Evolutionary conservation across 2,113 vertebrate genomes (phyloP).

Genomic region (Felis chaus): DNA sequence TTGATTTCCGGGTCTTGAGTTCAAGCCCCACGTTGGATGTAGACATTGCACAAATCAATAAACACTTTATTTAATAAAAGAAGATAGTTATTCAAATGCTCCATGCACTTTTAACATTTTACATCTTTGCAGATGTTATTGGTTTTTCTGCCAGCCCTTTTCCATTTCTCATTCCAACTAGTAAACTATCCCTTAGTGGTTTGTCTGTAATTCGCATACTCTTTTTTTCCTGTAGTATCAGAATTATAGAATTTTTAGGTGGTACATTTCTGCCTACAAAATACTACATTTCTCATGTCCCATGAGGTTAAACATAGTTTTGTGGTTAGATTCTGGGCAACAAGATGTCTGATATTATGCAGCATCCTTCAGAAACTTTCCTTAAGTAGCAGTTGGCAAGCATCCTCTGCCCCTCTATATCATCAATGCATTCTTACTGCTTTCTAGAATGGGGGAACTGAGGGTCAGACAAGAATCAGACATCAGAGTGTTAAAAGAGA

Average conservation of each 20-base stretch:
- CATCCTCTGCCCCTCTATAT: neutral
- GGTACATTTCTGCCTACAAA: neutral
- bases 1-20: neutral
- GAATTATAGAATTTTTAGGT: neutral
- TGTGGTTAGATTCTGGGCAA: neutral
- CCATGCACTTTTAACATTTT: neutral
- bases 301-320: neutral
- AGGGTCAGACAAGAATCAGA: neutral
- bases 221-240: accelerated
- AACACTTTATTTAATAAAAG: too few species aligned
- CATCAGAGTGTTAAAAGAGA: neutral
- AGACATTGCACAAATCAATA: neutral
- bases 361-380: neutral
- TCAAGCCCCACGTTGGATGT: neutral
- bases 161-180: neutral
- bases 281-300: neutral
- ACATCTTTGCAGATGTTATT: neutral
- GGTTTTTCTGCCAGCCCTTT: neutral
- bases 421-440: neutral
- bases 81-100: neutral
- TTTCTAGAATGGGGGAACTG: neutral
- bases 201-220: neutral
- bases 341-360: neutral
- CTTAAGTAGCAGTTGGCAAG: neutral
- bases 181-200: neutral